Evolutionary conservation across 2,888 invertebrate species (phyloP), one percentile per base, ranked within the genome.

Genomic region (Drosophila pseudotakahashii): DNA sequence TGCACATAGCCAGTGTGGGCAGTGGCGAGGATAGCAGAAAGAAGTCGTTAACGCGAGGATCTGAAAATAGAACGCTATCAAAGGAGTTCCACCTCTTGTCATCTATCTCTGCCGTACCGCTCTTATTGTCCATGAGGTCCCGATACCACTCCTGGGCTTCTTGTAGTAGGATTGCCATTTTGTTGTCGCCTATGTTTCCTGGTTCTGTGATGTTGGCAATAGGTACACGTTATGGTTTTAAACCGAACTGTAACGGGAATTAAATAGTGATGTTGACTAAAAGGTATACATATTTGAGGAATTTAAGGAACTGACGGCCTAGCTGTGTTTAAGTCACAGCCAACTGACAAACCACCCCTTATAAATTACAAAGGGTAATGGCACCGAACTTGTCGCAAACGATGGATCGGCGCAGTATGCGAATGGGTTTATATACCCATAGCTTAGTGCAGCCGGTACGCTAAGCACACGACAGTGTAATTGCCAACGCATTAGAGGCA

Each of bases 1-100:
- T 88, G 92, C 98, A 98, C 89, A 97, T 95, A 60, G 94, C 93
- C 59, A 98, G 90, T 76, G 98, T 98, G 50, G 98, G 98, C 90
- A 96, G 93, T 16, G 98, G 98, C 70, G 97, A 96, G 85, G 95
- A 95, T 96, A 98, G 97, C 95, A 98, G 95, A 73, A 96, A 93
- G 97, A 97, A 98, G 90, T 95, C 95, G 88, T 95, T 96, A 58
- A 98, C 97, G 78, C 98, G 94, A 45, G 97, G 96, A 94, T 98
- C 98, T 97, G 93, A 4, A 34, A 34, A 0, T 10, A 66, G 10
- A 3, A 2, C 11, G 30, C 11, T 3, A 0, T 32, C 14, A 11
- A 5, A 32, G 14, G 14, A 32, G 11, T 16, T 14, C 30, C 6
- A 3, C 32, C 3, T 6, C 5, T 10, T 1, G 9, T 5, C n/a